Base-by-base conservation (phyloP, 1,140 invertebrate genomes). In the Venustaconcha ellipsiformis region DNA sequence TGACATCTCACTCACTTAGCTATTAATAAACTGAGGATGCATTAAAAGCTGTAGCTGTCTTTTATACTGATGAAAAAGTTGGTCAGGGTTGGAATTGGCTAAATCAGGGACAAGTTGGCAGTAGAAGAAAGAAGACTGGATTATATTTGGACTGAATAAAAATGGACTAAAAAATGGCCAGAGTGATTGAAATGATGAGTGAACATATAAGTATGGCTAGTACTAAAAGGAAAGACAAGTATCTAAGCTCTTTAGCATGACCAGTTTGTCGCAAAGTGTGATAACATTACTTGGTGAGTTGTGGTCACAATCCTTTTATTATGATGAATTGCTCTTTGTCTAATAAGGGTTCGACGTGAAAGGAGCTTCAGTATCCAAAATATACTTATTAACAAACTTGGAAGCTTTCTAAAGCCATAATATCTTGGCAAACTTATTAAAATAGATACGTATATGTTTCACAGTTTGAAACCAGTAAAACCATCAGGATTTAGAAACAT, bases 361-460 rank as follows among this genome's bases (percentile, higher is more conserved):
- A 74, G 76, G n/a, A 74, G 68, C 26, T 78, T 74, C 37, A 73
- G 70, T 23, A 70, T 63, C 14, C 71, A 78, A 67, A 78, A 78
- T 26, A 30, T 71, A 56, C 18, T 78, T 17, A 78, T 69, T 62
- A 63, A 3, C 0, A 69, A 63, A n/a, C 73, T 64, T 62, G 64
- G 70, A 57, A 59, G 64, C 15, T 78, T 67, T 3, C 1, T 78
- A 1, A 72, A 73, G 20, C 14, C 64, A 20, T 20, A 62, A 60
- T 62, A 70, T 23, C 57, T 59, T 13, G 68, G 59, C 18, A 57
- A 26, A 12, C 57, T 73, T 12, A 66, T 73, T 15, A 23, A 14
- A 18, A 73, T 73, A 23, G 14, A n/a, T 20, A 56, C 26, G 4
- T 30, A 15, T 15, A 17, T 18, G 6, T 66, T 26, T 14, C 11